Conservation (phyloP, 2,888 invertebrate species). For the Epinotia demarniana region DNA sequence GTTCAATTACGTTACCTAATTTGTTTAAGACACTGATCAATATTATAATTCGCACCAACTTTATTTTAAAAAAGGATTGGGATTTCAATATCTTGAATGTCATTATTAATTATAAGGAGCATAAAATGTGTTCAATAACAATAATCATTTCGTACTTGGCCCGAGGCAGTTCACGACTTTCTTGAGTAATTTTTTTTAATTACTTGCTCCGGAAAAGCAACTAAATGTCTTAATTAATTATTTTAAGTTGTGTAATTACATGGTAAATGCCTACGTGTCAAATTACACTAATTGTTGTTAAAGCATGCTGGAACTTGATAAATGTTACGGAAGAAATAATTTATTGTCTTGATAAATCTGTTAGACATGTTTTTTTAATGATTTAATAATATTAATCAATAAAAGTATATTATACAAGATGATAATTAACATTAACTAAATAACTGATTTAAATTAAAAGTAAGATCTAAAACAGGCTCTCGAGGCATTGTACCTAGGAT, state of each 20-base stretch:
- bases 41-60: too few species aligned
- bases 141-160: slow-evolving; percentile 28
- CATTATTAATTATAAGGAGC: slow-evolving; percentile 36
- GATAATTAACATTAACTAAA: too few species aligned
- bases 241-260: slow-evolving; percentile 17
- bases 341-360: too few species aligned
- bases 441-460: too few species aligned
- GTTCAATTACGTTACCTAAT: too few species aligned
- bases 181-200: slow-evolving; percentile 26
- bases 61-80: too few species aligned
- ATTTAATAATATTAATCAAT: too few species aligned
- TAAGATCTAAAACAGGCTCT: too few species aligned
- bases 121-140: slow-evolving; percentile 11
- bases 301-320: background rate
- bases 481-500: too few species aligned
- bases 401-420: too few species aligned
- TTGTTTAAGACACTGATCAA: too few species aligned
- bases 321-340: background rate
- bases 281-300: slow-evolving; percentile 23
- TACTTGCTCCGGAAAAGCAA: background rate
- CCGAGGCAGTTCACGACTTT: slow-evolving; percentile 1
- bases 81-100: slow-evolving; percentile 31
- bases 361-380: too few species aligned
- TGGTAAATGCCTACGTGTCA: slow-evolving; percentile 7
- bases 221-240: slow-evolving; percentile 27